Percentiles rank a stretch among this genome's conserved stretches.
Evolutionary conservation across 1,140 invertebrate genomes (phyloP).

Genomic region (Magallana angulata): DNA sequence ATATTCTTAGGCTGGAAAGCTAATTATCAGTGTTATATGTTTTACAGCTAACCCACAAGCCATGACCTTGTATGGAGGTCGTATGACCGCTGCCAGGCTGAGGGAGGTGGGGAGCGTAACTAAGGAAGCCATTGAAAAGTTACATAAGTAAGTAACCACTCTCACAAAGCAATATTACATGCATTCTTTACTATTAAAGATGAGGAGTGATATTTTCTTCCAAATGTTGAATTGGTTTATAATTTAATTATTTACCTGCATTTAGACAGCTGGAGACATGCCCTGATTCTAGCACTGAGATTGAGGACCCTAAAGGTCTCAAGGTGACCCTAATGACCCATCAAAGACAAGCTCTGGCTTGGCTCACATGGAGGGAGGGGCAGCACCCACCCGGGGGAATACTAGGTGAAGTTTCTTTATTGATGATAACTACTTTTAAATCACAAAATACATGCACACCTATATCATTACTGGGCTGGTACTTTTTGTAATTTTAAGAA

Average conservation of each 20-base stretch:
- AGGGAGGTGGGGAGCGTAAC: conserved; percentile 83
- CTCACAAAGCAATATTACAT: neutral
- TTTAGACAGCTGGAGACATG: conserved; percentile 74
- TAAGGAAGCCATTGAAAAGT: conserved; percentile 85
- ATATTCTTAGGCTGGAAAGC: too few species aligned
- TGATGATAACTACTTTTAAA: too few species aligned
- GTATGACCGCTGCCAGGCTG: conserved; percentile 76
- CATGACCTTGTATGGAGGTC: conserved; percentile 75
- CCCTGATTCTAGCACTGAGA: conserved; percentile 82
- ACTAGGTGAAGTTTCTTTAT: conserved; percentile 69
- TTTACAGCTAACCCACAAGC: conserved; percentile 69
- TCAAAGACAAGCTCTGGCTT: conserved; percentile 91
- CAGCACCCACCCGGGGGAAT: conserved; percentile 90
- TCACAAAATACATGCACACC: too few species aligned
- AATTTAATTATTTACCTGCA: neutral
- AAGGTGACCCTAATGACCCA: conserved; percentile 88
- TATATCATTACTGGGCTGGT: too few species aligned
- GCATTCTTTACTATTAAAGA: too few species aligned
- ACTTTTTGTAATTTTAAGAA: too few species aligned
- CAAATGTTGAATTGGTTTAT: neutral
- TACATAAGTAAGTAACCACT: conserved; percentile 84
- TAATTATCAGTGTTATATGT: neutral
- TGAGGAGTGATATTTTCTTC: too few species aligned
- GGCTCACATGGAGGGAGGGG: conserved; percentile 93
- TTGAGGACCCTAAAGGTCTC: conserved; percentile 84